Percentiles rank a stretch among this genome's conserved stretches.
phyloP scores from a whole-genome alignment of 2,113 vertebrate genomes.

The Scopus umbretta region DNA sequence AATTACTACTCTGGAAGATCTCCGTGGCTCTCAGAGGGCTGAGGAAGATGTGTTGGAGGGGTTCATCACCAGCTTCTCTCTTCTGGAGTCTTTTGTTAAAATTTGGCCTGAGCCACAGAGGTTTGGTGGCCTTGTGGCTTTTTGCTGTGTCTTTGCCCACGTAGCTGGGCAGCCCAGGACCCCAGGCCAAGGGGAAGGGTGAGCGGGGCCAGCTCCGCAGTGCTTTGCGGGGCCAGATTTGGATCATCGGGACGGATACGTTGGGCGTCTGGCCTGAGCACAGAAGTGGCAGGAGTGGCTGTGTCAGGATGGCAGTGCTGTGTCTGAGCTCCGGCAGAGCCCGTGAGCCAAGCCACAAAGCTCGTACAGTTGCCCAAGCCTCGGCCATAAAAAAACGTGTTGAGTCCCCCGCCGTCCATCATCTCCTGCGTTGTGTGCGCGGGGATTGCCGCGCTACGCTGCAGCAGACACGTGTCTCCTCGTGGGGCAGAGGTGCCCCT shows the following conservation, averaged over 20 bases:
- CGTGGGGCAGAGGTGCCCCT: neutral
- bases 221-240: neutral
- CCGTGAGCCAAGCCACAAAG: neutral
- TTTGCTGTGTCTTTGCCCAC: neutral
- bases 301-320: neutral
- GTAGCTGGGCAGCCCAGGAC: neutral
- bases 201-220: neutral
- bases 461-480: neutral
- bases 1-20: neutral
- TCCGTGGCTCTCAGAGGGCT: neutral
- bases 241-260: neutral
- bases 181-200: too few relatives aligned
- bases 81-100: neutral
- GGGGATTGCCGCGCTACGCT: accelerated
- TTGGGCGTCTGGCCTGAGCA: neutral
- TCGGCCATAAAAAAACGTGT: too few relatives aligned
- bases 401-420: neutral
- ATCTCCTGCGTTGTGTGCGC: neutral
- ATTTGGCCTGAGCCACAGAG: neutral
- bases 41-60: neutral
- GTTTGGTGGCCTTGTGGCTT: neutral
- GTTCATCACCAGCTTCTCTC: neutral
- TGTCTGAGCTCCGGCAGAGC: neutral
- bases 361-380: accelerated
- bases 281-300: neutral